These are phyloP conservation scores for Elymnias hypermnestra DNA, from an alignment of 1,140 invertebrate species.

Conservation along the genomic window DNA sequence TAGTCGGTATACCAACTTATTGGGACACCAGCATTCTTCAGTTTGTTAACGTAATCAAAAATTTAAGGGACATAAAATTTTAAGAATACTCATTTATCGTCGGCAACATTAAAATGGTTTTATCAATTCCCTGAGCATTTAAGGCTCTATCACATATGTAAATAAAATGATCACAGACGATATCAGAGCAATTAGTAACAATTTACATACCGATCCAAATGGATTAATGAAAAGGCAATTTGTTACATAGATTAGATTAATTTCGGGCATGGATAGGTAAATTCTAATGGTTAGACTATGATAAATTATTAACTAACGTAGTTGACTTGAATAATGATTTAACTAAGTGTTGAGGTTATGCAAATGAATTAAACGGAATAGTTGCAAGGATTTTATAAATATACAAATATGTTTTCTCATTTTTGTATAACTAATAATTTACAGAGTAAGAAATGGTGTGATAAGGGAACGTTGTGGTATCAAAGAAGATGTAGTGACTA, in stretches of 20 bases:
- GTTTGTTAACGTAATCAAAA: no score
- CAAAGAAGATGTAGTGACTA: no score
- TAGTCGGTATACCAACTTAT: no score
- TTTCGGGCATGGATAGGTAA: constrained; percentile 6
- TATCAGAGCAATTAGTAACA: constrained; percentile 3
- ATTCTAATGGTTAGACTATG: constrained; percentile 2
- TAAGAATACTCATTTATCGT: no score
- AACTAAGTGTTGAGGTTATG: constrained; percentile 1
- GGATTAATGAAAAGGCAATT: constrained; percentile 15
- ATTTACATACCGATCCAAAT: constrained; percentile 12
- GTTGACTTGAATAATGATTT: constrained; percentile 1
- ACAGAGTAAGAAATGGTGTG: no score
- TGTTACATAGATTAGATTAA: constrained; percentile 14
- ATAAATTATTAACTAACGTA: constrained; percentile 1
- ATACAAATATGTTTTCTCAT: no score
- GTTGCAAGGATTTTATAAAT: no score
- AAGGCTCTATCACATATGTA: constrained; percentile 9
- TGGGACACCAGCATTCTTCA: no score
- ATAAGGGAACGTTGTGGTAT: no score
- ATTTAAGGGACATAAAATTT: no score
- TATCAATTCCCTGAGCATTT: not conserved
- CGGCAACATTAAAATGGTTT: constrained; percentile 9
- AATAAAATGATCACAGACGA: constrained; percentile 1
- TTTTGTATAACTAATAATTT: no score
- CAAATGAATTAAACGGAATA: constrained; percentile 1